phyloP scores from a whole-genome alignment of 1,140 invertebrate genomes.

The Vollenhovia emeryi region DNA sequence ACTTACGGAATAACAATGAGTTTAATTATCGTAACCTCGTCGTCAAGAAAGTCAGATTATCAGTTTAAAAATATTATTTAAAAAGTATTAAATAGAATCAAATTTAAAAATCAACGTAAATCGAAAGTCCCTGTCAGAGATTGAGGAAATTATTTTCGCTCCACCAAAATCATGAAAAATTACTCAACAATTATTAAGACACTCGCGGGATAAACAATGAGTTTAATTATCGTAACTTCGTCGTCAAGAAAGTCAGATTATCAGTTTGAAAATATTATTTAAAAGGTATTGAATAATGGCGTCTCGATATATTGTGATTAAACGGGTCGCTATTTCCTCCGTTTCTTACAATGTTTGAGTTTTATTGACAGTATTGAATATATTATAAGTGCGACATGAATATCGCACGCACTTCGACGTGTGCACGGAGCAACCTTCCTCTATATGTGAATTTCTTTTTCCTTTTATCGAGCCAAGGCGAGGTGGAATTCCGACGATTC shows the following conservation, averaged over 20 bases:
- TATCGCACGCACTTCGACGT: neutral
- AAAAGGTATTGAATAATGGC: neutral
- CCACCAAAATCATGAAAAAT: neutral
- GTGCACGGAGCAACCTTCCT: neutral
- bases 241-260: neutral
- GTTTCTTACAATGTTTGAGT: neutral
- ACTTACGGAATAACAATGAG: neutral
- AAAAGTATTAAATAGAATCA: too few relatives aligned
- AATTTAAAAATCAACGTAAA: neutral
- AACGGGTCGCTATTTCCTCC: neutral
- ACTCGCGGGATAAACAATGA: neutral
- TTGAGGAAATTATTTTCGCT: neutral
- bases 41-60: too few relatives aligned
- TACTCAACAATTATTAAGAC: neutral
- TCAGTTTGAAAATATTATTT: slow-evolving; percentile 9
- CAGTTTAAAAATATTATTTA: too few relatives aligned
- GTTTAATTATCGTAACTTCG: neutral
- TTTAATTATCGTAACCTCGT: neutral
- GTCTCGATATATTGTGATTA: neutral
- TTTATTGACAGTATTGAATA: neutral
- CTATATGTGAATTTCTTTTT: neutral
- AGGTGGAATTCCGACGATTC: neutral
- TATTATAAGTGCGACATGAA: neutral
- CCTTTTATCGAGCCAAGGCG: neutral
- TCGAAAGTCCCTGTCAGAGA: neutral